These are phyloP conservation scores for Cyprinella venusta DNA, from an alignment of 2,797 vertebrate genomes.

Conservation along the genomic window DNA sequence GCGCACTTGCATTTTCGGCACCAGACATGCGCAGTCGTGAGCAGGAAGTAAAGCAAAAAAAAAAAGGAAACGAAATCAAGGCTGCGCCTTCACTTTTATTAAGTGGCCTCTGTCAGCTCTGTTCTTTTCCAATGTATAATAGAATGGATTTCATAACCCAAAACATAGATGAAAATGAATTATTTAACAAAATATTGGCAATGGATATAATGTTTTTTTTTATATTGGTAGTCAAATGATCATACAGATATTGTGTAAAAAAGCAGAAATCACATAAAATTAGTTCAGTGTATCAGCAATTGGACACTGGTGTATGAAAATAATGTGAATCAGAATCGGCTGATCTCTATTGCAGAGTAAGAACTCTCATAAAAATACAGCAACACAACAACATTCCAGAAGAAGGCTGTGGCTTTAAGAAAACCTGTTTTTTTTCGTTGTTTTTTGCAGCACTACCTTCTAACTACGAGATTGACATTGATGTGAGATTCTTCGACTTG, in stretches of 20 bases:
- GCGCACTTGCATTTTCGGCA: too few relatives aligned
- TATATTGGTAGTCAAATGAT: background rate
- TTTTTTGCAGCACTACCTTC: background rate
- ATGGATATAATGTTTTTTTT: background rate
- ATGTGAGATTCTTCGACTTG: conserved; percentile 52
- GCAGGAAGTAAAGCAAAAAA: too few relatives aligned
- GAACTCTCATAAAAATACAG: background rate
- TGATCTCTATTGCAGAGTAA: background rate
- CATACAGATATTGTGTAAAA: background rate
- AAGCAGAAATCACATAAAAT: background rate
- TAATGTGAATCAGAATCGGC: background rate
- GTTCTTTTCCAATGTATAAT: too few relatives aligned
- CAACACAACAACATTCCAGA: background rate
- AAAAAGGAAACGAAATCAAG: too few relatives aligned
- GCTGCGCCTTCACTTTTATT: too few relatives aligned
- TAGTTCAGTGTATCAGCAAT: background rate
- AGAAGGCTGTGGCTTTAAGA: background rate
- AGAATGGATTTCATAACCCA: background rate
- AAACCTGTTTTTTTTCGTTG: background rate
- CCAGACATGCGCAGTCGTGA: too few relatives aligned
- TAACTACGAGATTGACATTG: conserved; percentile 35
- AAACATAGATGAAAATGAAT: background rate
- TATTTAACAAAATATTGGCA: background rate
- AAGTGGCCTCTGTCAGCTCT: too few relatives aligned
- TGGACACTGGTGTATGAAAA: background rate